phyloP scores from a whole-genome alignment of 2,797 vertebrate genomes.

The Carcharodon carcharias region DNA sequence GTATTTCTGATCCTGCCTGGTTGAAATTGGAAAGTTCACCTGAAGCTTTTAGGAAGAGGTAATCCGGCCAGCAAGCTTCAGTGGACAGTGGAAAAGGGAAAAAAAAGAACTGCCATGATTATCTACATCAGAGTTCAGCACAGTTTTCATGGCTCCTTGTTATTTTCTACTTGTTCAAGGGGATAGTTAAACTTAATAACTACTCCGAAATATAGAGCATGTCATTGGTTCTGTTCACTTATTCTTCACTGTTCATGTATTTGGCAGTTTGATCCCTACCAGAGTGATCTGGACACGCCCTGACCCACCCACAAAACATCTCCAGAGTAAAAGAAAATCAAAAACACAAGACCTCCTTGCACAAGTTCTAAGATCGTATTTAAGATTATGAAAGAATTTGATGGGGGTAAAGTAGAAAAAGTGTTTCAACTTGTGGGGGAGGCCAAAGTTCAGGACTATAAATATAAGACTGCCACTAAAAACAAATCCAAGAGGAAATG shows the following conservation, averaged over 20 bases:
- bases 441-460: neutral
- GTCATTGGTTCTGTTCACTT: neutral
- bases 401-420: neutral
- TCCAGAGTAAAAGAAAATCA: neutral
- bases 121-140: neutral
- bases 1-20: neutral
- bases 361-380: neutral
- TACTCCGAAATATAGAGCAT: neutral
- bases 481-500: neutral
- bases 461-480: neutral
- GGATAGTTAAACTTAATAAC: neutral
- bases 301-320: neutral
- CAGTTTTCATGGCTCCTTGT: neutral
- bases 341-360: neutral
- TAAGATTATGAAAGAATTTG: neutral
- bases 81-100: neutral
- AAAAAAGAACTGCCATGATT: neutral
- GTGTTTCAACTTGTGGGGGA: neutral
- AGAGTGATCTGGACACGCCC: neutral
- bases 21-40: neutral
- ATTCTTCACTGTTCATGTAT: neutral
- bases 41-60: neutral
- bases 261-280: neutral
- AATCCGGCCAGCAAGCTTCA: neutral
- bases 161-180: slow-evolving; percentile 2